Conservation (phyloP, 37 sponge, comb jelly and placozoan species). For the Crambe crambe region DNA sequence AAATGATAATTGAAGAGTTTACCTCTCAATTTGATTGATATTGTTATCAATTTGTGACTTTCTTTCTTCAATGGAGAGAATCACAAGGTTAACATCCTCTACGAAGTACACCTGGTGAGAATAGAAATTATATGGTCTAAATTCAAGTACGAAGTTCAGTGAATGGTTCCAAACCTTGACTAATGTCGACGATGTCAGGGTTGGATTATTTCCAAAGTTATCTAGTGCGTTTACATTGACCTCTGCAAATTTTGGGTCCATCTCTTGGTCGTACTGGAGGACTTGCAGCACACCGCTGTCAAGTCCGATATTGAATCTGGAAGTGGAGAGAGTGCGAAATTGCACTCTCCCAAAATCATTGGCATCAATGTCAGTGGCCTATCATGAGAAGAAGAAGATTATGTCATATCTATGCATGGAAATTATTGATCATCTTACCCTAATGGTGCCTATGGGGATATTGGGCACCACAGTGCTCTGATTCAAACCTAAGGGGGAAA, state of each 20-base stretch:
- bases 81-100: background rate
- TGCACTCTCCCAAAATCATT: conserved; percentile 24
- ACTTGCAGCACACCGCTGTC: background rate
- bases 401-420: background rate
- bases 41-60: background rate
- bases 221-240: background rate
- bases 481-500: background rate
- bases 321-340: background rate
- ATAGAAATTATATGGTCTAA: no score
- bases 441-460: background rate
- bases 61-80: background rate
- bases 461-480: background rate
- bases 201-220: background rate
- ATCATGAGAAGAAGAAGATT: background rate
- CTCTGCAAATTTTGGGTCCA: background rate
- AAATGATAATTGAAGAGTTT: background rate
- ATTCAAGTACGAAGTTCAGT: no score
- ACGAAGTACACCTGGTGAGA: background rate
- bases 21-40: background rate
- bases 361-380: conserved; percentile 23
- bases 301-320: background rate
- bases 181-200: background rate
- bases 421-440: background rate
- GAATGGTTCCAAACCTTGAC: background rate
- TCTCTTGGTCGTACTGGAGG: background rate